Conservation (phyloP, 2,113 vertebrate species). For the Chionis minor region DNA sequence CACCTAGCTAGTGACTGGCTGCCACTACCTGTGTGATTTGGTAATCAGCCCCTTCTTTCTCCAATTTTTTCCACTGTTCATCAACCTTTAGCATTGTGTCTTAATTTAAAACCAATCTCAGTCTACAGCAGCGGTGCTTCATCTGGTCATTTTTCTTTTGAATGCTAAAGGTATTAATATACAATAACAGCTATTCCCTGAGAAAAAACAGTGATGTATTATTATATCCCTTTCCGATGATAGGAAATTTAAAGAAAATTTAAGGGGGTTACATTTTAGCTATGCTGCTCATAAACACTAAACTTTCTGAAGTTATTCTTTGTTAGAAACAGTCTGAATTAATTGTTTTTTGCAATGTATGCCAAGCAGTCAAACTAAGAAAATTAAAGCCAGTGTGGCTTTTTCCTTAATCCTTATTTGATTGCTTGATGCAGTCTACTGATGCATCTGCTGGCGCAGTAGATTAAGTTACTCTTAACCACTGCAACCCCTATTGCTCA, state of each 20-base stretch:
- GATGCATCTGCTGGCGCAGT: slow-evolving; percentile 11
- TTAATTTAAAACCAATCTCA: not conserved
- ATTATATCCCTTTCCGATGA: not conserved
- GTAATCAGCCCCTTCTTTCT: not conserved
- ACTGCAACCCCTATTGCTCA: not conserved
- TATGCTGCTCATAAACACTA: not conserved
- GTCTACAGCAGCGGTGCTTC: not conserved
- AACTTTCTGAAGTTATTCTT: not conserved
- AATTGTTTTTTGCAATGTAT: slow-evolving; percentile 20
- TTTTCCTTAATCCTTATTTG: slow-evolving; percentile 63
- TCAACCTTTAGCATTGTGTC: not conserved
- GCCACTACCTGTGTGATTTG: not conserved
- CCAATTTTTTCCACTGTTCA: not conserved
- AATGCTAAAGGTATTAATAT: not conserved
- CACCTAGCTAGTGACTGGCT: not conserved
- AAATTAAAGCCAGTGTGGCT: slow-evolving; percentile 45
- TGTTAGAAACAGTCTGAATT: slow-evolving; percentile 24
- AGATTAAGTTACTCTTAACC: slow-evolving; percentile 55
- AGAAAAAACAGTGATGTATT: not conserved
- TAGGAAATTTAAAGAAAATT: not conserved
- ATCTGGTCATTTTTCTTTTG: not conserved
- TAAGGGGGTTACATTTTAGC: not conserved
- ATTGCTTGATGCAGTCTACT: slow-evolving; percentile 54
- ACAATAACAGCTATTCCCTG: not conserved
- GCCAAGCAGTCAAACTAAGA: slow-evolving; percentile 36